phyloP scores from a whole-genome alignment of 2,797 vertebrate genomes.

The Pipistrellus kuhlii region DNA sequence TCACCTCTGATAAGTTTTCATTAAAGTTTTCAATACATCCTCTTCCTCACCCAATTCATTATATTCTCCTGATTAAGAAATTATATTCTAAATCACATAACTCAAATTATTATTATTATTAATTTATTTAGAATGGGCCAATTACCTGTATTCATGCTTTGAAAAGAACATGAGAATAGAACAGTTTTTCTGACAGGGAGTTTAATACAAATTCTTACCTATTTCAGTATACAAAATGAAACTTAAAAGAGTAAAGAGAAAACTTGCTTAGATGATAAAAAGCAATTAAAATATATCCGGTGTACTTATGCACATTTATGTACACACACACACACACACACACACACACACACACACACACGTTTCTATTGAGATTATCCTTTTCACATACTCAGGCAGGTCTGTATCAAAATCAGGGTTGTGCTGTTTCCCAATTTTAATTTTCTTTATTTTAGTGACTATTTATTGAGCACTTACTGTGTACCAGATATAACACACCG shows the following conservation, averaged over 20 bases:
- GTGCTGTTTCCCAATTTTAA: not conserved
- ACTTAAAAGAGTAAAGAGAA: not conserved
- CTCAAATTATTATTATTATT: not conserved
- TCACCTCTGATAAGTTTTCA: not conserved
- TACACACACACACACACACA: too few species aligned
- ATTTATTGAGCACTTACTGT: not conserved
- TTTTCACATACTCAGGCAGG: not conserved
- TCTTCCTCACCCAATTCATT: not conserved
- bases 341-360: not conserved
- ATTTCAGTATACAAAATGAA: conserved; percentile 40
- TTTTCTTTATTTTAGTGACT: not conserved
- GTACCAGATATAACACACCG: too few species aligned
- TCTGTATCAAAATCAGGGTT: not conserved
- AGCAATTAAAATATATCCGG: not conserved
- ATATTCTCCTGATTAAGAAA: not conserved
- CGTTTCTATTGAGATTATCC: not conserved
- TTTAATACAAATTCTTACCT: not conserved
- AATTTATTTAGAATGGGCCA: not conserved
- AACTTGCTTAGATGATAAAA: not conserved
- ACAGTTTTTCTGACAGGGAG: not conserved
- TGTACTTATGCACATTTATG: not conserved
- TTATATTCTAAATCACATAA: conserved; percentile 6
- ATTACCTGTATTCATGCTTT: not conserved
- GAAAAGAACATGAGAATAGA: not conserved
- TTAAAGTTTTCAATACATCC: not conserved